phyloP scores from a whole-genome alignment of 2,113 vertebrate species.

The Cariama cristata region DNA sequence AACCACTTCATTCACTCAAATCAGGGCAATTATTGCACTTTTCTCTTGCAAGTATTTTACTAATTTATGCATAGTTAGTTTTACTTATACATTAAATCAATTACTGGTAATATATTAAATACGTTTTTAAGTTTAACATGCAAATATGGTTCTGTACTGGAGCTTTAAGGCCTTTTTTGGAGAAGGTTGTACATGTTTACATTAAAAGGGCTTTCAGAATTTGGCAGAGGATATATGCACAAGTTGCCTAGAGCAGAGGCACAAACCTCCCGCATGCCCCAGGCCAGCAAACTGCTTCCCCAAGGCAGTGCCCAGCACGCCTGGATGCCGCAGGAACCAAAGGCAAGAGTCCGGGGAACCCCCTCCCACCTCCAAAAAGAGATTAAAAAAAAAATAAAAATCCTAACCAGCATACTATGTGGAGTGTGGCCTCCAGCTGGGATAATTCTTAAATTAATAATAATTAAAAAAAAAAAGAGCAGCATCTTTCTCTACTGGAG shows the following conservation, averaged over 20 bases:
- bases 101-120: conserved; percentile 13
- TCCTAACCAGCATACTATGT: not conserved
- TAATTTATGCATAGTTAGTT: conserved; percentile 48
- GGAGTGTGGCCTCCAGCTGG: not conserved
- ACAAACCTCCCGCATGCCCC: not conserved
- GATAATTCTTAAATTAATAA: not conserved
- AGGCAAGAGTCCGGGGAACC: not conserved
- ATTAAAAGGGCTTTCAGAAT: not conserved
- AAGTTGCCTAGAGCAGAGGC: not conserved
- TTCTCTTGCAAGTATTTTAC: not conserved
- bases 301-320: fast-evolving
- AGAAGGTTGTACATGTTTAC: not conserved
- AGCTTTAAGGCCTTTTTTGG: conserved; percentile 26
- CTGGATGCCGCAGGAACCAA: not conserved
- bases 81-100: conserved; percentile 44
- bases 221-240: not conserved
- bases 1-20: not conserved
- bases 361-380: not conserved
- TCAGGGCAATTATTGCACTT: not conserved
- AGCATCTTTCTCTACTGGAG: not conserved
- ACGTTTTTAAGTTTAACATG: not conserved
- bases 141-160: not conserved
- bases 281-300: not conserved
- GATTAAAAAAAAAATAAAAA: not conserved
- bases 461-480: not conserved